phyloP scores from a whole-genome alignment of 2,113 vertebrate species.

The Tricholaema leucomelas region DNA sequence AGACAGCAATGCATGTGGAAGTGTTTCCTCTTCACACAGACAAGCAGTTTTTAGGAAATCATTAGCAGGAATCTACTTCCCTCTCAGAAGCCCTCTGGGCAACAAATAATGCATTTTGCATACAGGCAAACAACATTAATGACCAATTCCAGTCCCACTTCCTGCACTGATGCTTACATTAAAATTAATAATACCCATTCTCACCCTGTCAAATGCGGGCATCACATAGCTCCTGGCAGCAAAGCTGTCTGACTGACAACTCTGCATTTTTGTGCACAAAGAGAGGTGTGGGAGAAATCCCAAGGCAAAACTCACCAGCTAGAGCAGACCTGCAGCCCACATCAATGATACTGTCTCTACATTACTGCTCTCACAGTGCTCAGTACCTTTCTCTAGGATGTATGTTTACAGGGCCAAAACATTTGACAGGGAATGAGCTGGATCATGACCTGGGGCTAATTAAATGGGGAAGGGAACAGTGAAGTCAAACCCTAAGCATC shows the following conservation, averaged over 20 bases:
- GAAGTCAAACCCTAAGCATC: not conserved
- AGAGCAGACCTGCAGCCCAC: not conserved
- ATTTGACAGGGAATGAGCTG: not conserved
- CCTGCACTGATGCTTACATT: conserved; percentile 45
- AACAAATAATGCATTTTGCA: conserved; percentile 63
- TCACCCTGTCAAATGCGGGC: not conserved
- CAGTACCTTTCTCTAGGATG: not conserved
- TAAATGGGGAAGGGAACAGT: not conserved
- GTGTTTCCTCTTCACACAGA: not conserved
- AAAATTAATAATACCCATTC: conserved; percentile 32
- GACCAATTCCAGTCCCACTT: conserved; percentile 54
- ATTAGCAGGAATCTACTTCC: conserved; percentile 36
- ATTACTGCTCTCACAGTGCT: not conserved
- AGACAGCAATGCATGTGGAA: not conserved
- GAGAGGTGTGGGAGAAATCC: not conserved
- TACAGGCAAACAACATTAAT: conserved; percentile 48
- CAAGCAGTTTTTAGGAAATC: conserved; percentile 18
- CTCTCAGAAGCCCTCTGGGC: conserved; percentile 53
- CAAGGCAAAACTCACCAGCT: not conserved
- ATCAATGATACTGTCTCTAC: not conserved
- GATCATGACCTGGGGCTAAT: not conserved
- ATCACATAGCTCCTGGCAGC: conserved; percentile 2
- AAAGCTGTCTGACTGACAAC: not conserved
- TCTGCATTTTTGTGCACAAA: not conserved
- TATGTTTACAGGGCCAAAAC: not conserved